phyloP scores from a whole-genome alignment of 2,888 invertebrate genomes.

The Nyleta sp. region DNA sequence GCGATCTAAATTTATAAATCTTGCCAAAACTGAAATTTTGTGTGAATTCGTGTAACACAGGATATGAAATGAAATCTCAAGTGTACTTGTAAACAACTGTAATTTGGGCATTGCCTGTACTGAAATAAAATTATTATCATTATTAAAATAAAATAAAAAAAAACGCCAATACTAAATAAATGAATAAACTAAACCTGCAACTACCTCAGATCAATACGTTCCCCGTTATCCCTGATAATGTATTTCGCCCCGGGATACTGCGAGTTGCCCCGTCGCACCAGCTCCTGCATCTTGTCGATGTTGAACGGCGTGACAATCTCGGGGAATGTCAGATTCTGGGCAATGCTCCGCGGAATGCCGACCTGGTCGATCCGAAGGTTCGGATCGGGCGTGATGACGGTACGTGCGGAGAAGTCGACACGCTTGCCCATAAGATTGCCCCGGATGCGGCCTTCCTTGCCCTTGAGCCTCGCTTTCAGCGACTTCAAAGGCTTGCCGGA shows the following conservation, averaged over 20 bases:
- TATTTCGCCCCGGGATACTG: slow-evolving; percentile 99
- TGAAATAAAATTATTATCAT: no score
- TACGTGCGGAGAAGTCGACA: slow-evolving; percentile 99
- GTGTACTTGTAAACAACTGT: no score
- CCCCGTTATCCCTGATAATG: slow-evolving; percentile 99
- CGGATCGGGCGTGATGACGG: slow-evolving; percentile 98
- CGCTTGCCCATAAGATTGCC: slow-evolving; percentile 99
- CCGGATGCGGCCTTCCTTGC: slow-evolving; percentile 99
- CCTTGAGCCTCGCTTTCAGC: slow-evolving; percentile 97
- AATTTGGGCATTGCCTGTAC: no score
- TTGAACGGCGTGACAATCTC: slow-evolving; percentile 99
- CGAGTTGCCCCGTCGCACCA: slow-evolving; percentile 98
- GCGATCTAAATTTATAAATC: no score
- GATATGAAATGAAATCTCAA: no score
- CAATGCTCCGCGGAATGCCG: slow-evolving; percentile 98
- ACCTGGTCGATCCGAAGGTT: slow-evolving; percentile 98
- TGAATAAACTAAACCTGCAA: no score
- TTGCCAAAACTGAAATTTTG: no score
- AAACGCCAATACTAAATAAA: no score
- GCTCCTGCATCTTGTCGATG: slow-evolving; percentile 96
- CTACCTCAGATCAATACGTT: slow-evolving; percentile 93
- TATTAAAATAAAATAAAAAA: no score
- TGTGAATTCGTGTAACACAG: no score
- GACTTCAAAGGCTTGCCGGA: slow-evolving; percentile 99
- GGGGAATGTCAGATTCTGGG: slow-evolving; percentile 99